These are phyloP conservation scores for Meloe dianella DNA, from an alignment of 2,888 invertebrate genomes.

Conservation along the genomic window DNA sequence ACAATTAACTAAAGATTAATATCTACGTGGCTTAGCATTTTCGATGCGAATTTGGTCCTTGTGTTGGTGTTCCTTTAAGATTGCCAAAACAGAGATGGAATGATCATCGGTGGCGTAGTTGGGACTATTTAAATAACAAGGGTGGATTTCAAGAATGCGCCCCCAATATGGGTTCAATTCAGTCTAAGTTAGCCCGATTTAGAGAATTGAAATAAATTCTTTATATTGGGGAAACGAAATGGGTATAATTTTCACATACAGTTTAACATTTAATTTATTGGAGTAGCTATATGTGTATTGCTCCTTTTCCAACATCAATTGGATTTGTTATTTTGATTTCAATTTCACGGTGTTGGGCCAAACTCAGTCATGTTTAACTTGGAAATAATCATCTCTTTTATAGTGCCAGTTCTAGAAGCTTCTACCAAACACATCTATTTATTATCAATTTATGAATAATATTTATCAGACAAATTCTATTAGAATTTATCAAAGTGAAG, in stretches of 20 bases:
- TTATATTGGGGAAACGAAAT: neutral
- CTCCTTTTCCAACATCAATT: neutral
- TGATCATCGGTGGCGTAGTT: neutral
- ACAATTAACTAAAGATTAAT: conserved; percentile 15
- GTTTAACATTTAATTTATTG: conserved; percentile 1
- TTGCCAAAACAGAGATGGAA: neutral
- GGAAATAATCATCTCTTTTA: conserved; percentile 11
- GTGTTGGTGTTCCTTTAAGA: neutral
- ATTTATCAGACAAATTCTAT: neutral
- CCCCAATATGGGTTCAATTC: conserved; percentile 32
- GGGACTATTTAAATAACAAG: conserved; percentile 37
- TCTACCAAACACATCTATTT: neutral
- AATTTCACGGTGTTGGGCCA: conserved; percentile 9
- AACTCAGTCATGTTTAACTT: conserved; percentile 8
- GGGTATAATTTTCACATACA: neutral
- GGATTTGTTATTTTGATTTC: conserved; percentile 13
- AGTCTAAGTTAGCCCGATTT: conserved; percentile 26
- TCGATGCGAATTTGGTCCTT: conserved; percentile 10
- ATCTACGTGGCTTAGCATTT: neutral
- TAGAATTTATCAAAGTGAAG: neutral
- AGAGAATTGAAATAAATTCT: conserved; percentile 16
- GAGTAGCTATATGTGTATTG: too few relatives aligned
- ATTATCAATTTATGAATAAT: neutral
- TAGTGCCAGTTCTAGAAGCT: neutral
- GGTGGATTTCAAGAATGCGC: conserved; percentile 32